Percentiles rank a stretch among this genome's conserved stretches.
phyloP scores from a whole-genome alignment of 1,140 invertebrate species.

The Camponotus pennsylvanicus region DNA sequence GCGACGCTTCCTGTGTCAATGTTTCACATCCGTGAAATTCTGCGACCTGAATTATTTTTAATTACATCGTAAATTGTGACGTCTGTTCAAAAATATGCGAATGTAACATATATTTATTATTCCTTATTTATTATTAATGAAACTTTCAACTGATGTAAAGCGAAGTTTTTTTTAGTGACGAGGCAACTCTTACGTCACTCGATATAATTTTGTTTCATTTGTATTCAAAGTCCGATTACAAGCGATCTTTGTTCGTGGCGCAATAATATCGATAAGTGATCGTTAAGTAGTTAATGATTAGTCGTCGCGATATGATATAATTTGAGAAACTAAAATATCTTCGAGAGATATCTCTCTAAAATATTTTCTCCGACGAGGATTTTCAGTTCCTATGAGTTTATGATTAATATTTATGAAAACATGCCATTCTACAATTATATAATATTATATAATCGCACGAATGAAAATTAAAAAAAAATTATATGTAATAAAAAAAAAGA shows the following conservation, averaged over 20 bases:
- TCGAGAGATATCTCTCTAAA: not conserved
- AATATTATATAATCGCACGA: not conserved
- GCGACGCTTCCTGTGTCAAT: not conserved
- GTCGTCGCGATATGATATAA: not conserved
- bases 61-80: not conserved
- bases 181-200: not conserved
- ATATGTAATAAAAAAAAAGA: constrained; percentile 65
- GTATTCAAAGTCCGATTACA: not conserved
- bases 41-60: not conserved
- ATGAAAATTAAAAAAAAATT: not conserved
- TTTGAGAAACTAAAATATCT: not conserved
- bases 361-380: too few species aligned
- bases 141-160: not conserved
- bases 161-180: not conserved
- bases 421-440: not conserved
- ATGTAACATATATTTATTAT: not conserved
- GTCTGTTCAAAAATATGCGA: not conserved
- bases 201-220: not conserved
- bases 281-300: not conserved
- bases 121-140: too few species aligned
- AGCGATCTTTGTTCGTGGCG: not conserved
- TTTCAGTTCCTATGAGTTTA: too few species aligned
- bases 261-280: not conserved
- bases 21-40: constrained; percentile 5
- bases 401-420: too few species aligned